Percentiles rank a stretch among this genome's conserved stretches.
phyloP scores from a whole-genome alignment of 2,888 invertebrate species.

The Eilema sororculum region DNA sequence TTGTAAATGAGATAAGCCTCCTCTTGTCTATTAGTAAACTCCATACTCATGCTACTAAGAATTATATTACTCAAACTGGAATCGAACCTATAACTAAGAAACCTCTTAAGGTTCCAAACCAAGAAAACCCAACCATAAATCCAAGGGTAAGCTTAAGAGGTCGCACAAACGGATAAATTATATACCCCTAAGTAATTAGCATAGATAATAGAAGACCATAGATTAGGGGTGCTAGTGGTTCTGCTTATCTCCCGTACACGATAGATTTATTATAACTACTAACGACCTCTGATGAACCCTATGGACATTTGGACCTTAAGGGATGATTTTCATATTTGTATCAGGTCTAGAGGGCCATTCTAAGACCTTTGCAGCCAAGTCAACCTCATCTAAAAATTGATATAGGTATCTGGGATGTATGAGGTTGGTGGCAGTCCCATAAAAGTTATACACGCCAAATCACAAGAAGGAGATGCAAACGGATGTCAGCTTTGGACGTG shows the following conservation, averaged over 20 bases:
- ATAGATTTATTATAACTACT: constrained; percentile 57
- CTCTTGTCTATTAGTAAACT: too few relatives aligned
- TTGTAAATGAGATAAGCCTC: too few relatives aligned
- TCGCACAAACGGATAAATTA: constrained; percentile 57
- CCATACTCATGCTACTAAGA: background rate
- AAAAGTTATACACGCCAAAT: too few relatives aligned
- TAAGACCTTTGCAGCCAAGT: background rate
- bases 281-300: constrained; percentile 17
- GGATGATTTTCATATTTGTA: background rate
- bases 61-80: background rate
- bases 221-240: constrained; percentile 51
- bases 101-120: constrained; percentile 19
- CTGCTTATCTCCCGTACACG: constrained; percentile 49
- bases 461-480: too few relatives aligned
- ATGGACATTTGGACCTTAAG: constrained; percentile 5
- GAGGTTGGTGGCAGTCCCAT: too few relatives aligned
- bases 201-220: constrained; percentile 58
- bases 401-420: too few relatives aligned
- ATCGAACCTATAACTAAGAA: background rate
- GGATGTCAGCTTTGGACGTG: too few relatives aligned
- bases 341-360: background rate
- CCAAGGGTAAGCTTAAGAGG: constrained; percentile 37
- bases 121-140: constrained; percentile 40
- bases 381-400: too few relatives aligned
- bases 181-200: constrained; percentile 59